Percentiles rank a stretch among this genome's conserved stretches.
Evolutionary conservation across 2,113 vertebrate genomes (phyloP).

Genomic region (Ammospiza caudacuta): DNA sequence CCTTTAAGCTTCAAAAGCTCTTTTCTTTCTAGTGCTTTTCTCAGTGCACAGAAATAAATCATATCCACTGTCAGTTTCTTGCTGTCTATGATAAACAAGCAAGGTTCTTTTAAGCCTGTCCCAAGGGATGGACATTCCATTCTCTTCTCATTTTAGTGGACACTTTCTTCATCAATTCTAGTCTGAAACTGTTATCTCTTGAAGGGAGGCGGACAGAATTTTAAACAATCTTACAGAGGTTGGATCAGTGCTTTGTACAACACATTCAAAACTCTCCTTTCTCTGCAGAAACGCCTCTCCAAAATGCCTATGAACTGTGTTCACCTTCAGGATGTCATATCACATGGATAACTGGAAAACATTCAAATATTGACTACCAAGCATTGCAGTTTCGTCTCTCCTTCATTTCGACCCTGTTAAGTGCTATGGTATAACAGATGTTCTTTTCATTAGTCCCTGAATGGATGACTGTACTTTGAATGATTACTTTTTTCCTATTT

Average conservation of each 20-base stretch:
- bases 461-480: not conserved
- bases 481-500: not conserved
- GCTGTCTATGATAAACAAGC: not conserved
- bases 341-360: not conserved
- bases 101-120: not conserved
- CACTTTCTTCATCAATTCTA: not conserved
- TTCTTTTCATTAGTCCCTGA: not conserved
- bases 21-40: not conserved
- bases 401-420: not conserved
- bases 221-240: not conserved
- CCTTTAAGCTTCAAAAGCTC: not conserved
- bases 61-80: not conserved
- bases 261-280: not conserved
- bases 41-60: not conserved
- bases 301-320: not conserved
- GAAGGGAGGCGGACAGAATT: not conserved
- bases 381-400: not conserved
- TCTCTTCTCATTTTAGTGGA: not conserved
- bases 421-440: not conserved
- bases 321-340: not conserved
- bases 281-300: not conserved
- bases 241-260: not conserved
- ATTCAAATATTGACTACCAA: not conserved
- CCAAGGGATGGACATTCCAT: not conserved
- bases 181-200: not conserved